phyloP scores from a whole-genome alignment of 2,113 vertebrate species.

The Poecile atricapillus region DNA sequence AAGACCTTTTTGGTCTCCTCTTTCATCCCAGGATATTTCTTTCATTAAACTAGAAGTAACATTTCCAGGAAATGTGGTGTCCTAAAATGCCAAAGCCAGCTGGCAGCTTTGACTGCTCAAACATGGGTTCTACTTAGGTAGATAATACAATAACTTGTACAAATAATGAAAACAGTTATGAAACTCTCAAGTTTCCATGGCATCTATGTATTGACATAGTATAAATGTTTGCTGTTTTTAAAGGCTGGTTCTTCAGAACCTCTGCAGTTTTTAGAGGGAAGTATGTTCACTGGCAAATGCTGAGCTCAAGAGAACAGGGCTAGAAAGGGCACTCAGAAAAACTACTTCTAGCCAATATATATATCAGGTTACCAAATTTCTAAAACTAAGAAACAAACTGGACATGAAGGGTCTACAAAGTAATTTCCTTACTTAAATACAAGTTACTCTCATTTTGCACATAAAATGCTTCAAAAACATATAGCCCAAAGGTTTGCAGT shows the following conservation, averaged over 20 bases:
- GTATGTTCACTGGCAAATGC: neutral
- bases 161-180: slow-evolving; percentile 18
- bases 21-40: slow-evolving; percentile 60
- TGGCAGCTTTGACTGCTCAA: slow-evolving; percentile 24
- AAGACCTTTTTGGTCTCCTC: slow-evolving; percentile 47
- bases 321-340: neutral
- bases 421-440: neutral
- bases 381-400: neutral
- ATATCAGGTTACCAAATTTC: neutral
- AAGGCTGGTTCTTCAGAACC: neutral
- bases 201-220: neutral
- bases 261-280: neutral
- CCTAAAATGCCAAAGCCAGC: slow-evolving; percentile 37
- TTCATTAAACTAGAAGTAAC: slow-evolving; percentile 59
- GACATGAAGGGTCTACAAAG: neutral
- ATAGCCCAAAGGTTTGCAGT: neutral
- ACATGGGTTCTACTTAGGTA: slow-evolving; percentile 26
- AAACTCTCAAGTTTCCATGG: slow-evolving; percentile 38
- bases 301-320: neutral
- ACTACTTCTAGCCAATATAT: neutral
- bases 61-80: slow-evolving; percentile 56
- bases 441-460: neutral
- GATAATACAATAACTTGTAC: slow-evolving; percentile 34
- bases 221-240: slow-evolving; percentile 12
- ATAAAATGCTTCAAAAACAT: neutral